phyloP scores from a whole-genome alignment of 2,888 invertebrate species.

The Hipparchia sbordonii region DNA sequence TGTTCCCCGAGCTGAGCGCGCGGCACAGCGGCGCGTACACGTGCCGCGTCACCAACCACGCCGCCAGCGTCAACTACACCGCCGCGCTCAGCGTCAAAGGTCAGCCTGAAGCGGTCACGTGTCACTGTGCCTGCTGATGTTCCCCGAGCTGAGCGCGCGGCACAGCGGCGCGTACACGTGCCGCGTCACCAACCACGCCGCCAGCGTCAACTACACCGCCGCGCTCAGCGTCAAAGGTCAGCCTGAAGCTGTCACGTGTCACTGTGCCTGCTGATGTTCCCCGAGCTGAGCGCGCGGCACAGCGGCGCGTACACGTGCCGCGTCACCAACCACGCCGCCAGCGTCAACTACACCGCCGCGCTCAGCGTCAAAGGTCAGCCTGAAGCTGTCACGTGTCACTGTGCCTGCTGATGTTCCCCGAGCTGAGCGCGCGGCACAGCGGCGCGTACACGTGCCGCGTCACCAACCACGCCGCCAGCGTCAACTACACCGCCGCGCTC shows the following conservation, averaged over 20 bases:
- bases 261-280: no score
- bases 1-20: constrained; percentile 85
- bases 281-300: constrained; percentile 85
- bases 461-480: constrained; percentile 86
- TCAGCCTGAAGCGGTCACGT: constrained; percentile 46
- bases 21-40: constrained; percentile 87
- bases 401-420: no score
- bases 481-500: constrained; percentile 85
- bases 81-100: constrained; percentile 87
- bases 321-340: constrained; percentile 86
- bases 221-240: constrained; percentile 86
- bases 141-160: constrained; percentile 85
- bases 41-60: constrained; percentile 87
- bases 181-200: constrained; percentile 86
- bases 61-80: constrained; percentile 86
- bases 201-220: constrained; percentile 86
- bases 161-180: constrained; percentile 89
- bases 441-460: constrained; percentile 88
- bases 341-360: constrained; percentile 85
- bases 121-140: no score
- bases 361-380: constrained; percentile 85
- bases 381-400: no score
- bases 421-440: constrained; percentile 85
- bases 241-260: no score
- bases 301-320: constrained; percentile 88